Base-by-base conservation (phyloP, 1,140 invertebrate genomes). In the Anagrus nilaparvatae region DNA sequence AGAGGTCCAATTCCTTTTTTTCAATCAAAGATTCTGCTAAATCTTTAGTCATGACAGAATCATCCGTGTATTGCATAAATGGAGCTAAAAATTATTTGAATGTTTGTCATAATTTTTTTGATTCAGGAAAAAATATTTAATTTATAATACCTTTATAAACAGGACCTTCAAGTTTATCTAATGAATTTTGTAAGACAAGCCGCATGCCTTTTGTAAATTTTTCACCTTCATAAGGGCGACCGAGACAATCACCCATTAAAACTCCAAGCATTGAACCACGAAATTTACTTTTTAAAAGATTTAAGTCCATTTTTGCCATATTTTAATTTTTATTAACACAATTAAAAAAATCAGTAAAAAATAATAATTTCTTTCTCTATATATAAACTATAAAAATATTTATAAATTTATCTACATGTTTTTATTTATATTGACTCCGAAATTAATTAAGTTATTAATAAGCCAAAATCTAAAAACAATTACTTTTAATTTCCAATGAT, bases 11-110 rank as follows among this genome's bases (percentile, higher is more conserved):
- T 31, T 65, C 65, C 47, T 72, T 71, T 38, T 76, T 71, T 32
- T 79, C 68, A 17, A 82, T 66, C 18, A 87, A 58, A 29, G 78
- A 82, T 50, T 71, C 59, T 4, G 77, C 79, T 28, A 85, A 60
- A 30, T 70, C 70, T 55, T 73, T 72, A 12, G 78, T 78, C 83
- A 88, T 85, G 16, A 78, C 80, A 12, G 84, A 84, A 56, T 87
- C 84, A 73, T 87, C 84, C 21, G 84, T 84, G 55, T 73, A 85
- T 19, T 64, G 53, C 49, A 78, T 76, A 24, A 73, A 62, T 28
- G 77, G 77, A 24, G 70, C 77, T 80, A 46, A 34, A 51, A 49
- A 23, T 40, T 43, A 44, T 29, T 29, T 13, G 16, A 38, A 21
- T 32, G 16, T 24, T n/a, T 46, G 18, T 30, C 21, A 25, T 10